Base-by-base conservation (phyloP, 1,140 invertebrate species). In the Achatina immaculata region DNA sequence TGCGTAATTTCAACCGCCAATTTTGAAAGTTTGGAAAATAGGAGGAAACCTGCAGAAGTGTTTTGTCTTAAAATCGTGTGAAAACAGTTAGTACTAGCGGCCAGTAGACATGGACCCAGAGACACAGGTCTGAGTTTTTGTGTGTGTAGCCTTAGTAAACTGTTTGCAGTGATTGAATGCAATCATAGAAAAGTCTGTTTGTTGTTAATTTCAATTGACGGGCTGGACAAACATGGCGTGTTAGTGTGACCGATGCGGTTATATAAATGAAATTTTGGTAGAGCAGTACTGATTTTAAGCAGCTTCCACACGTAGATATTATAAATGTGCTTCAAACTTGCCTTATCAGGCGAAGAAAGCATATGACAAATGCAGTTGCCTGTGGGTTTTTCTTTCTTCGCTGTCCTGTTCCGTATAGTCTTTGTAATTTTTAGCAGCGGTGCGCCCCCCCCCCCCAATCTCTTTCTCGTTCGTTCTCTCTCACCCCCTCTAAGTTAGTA, bases 1-100 rank as follows among this genome's bases (percentile, higher is more conserved):
- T 16, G n/a, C 81, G 81, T 76, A 78, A 82, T 66, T 76, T 75
- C 80, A 78, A 82, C 81, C 81, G 81, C 81, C 81, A 82, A 82
- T 71, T 82, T 82, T 73, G 72, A 82, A 82, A 72, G 43, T 71
- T 69, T n/a, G 45, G 14, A 34, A 40, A 1, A 36, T 55, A 2
- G 7, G 7, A 6, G 19, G 31, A n/a, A 42, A 16, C 3, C 24
- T 21, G 72, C n/a, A 16, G 40, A 38, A 28, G 11, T 14, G 24
- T 51, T 11, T 51, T 51, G 24, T 14, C 48, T 14, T 24, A 14
- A 24, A 51, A 24, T 51, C 24, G 69, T 38, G 19, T 1, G 24
- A 65, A 81, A 72, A 43, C 0, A 16, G 51, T 74, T 58, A 62
- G 9, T 42, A 16, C 65, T 28, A n/a, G 19, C 51, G 38, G 31